phyloP scores from a whole-genome alignment of 1,140 invertebrate species.

The Polypedilum vanderplanki region DNA sequence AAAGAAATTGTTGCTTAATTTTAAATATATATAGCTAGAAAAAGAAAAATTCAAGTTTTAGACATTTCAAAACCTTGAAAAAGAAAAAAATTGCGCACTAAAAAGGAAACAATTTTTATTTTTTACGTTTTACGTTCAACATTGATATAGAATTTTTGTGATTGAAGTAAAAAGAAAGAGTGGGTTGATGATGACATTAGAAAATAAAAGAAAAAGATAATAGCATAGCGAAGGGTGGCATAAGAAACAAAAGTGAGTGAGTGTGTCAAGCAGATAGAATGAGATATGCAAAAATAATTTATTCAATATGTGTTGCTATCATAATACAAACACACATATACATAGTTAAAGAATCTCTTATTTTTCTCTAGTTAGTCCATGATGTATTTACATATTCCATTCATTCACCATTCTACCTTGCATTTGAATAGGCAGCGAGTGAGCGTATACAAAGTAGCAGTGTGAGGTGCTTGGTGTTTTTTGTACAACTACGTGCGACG shows the following conservation, averaged over 20 bases:
- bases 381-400: neutral
- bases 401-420: neutral
- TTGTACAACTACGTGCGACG: neutral
- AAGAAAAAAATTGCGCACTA: too few species aligned
- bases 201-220: neutral
- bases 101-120: too few species aligned
- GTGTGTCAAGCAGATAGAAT: neutral
- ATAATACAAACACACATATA: neutral
- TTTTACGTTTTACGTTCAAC: too few species aligned
- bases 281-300: neutral
- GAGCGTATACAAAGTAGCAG: neutral
- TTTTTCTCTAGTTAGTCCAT: neutral
- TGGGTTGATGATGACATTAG: neutral
- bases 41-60: too few species aligned
- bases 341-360: neutral
- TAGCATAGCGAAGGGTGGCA: neutral
- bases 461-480: neutral
- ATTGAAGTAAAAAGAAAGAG: neutral
- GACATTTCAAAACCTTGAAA: too few species aligned
- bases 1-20: too few species aligned
- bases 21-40: too few species aligned
- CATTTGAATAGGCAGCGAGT: neutral
- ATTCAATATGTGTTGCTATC: slow-evolving; percentile 2
- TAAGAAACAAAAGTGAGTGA: neutral
- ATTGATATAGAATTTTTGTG: too few species aligned